Evolutionary conservation across 2,888 invertebrate species (phyloP), one percentile per base, ranked within the genome.

Genomic region (Cabera pusaria): DNA sequence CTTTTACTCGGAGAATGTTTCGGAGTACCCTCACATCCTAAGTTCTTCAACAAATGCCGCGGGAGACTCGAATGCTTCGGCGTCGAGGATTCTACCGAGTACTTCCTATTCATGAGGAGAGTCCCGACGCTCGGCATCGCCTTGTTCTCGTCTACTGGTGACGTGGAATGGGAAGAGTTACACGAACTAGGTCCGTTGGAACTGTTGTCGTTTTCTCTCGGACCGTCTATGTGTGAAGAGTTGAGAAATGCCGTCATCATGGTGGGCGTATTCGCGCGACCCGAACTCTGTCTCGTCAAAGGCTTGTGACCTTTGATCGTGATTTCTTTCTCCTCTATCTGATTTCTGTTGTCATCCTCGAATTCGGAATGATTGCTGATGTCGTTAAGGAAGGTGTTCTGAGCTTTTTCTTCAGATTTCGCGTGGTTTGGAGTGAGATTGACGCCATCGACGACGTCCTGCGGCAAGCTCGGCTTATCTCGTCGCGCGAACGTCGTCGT

Each of bases 281-380:
- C 91, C 1, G 93, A 93, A 39, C 90, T 85, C 55, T 93, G 93
- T 14, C 95, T 86, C 6, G 93, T 92, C 32, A 95, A 68, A 1
- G 94, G 94, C 55, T 93, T 93, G 70, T 95, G 95, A 18, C 92
- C 90, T 70, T 92, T 92, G 32, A 90, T 66, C 16, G 81, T 61
- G 11, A 90, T 84, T 66, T 89, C 87, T 54, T 88, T 90, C 39
- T 89, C 85, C 58, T 90, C 89, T 25, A 88, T 78, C 64, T 88
- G 86, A 59, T 89, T 88, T 48, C 77, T 76, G 43, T 89, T 89
- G 34, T 89, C 88, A 43, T 89, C 88, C 61, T 88, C 90, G 46
- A 89, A 86, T 53, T 90, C 90, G 3, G 86, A 81, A 44, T 78
- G 76, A 53, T 81, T 82, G 50, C 84, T 88, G 27, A 90, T 87